These are phyloP conservation scores for Proisotoma minuta DNA, from an alignment of 2,888 invertebrate genomes.

Conservation along the genomic window DNA sequence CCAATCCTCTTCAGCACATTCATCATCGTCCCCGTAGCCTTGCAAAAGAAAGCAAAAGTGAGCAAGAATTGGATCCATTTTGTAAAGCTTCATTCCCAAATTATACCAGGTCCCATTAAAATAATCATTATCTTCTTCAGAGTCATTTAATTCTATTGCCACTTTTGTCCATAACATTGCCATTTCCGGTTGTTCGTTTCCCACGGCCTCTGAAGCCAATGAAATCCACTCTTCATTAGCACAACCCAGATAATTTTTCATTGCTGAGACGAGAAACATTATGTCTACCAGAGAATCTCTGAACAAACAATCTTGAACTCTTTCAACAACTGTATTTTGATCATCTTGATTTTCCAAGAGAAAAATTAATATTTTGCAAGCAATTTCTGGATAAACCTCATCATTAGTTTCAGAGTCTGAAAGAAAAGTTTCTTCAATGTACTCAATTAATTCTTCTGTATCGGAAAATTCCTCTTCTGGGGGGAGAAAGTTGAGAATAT, in stretches of 20 bases:
- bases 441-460: constrained; percentile 6
- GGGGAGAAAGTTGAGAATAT: not conserved
- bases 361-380: constrained; percentile 21
- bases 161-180: constrained; percentile 42
- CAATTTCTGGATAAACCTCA: constrained; percentile 1
- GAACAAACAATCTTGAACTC: constrained; percentile 28
- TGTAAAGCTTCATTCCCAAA: constrained; percentile 28
- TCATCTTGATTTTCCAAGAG: constrained; percentile 24
- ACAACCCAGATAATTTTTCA: constrained; percentile 29
- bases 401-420: constrained; percentile 11
- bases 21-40: constrained; percentile 15
- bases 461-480: not conserved
- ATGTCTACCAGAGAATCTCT: constrained; percentile 30
- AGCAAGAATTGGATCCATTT: constrained; percentile 29
- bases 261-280: constrained; percentile 27
- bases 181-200: constrained; percentile 27
- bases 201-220: constrained; percentile 25
- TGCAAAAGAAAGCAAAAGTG: constrained; percentile 33
- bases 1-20: constrained; percentile 16
- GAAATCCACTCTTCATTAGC: constrained; percentile 24
- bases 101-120: constrained; percentile 10
- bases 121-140: not conserved
- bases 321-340: constrained; percentile 20
- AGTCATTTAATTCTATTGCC: constrained; percentile 18
- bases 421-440: constrained; percentile 12